These are phyloP conservation scores for Dicyrtomina minuta DNA, from an alignment of 2,888 invertebrate genomes.

Conservation along the genomic window DNA sequence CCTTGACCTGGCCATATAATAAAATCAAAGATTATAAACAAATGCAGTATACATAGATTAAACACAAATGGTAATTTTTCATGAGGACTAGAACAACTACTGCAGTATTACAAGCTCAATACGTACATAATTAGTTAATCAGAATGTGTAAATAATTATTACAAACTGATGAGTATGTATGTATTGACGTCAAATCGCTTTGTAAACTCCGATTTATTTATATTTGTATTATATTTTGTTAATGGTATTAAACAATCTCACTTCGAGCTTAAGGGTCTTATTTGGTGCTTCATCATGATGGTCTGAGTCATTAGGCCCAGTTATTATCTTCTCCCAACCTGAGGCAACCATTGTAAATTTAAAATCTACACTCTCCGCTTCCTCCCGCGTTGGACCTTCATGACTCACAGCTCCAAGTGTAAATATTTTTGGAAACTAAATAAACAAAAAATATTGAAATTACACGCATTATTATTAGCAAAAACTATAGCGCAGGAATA, in stretches of 20 bases:
- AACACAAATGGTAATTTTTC: too few species aligned
- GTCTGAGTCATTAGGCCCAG: constrained; percentile 62
- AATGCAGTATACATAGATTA: too few species aligned
- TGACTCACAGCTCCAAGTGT: constrained; percentile 67
- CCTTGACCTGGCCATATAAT: constrained; percentile 60
- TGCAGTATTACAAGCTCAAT: too few species aligned
- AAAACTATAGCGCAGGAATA: too few species aligned
- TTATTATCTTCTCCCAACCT: constrained; percentile 73
- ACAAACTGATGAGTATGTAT: too few species aligned
- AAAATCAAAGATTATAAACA: constrained; percentile 12
- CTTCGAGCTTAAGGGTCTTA: constrained; percentile 57
- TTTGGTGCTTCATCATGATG: constrained; percentile 65
- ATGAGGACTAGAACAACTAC: too few species aligned
- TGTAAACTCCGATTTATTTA: too few species aligned
- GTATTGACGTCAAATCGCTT: too few species aligned
- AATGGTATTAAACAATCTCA: too few species aligned
- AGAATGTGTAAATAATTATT: too few species aligned
- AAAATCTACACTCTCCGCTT: constrained; percentile 66
- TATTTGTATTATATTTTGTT: too few species aligned
- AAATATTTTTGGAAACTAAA: constrained; percentile 68
- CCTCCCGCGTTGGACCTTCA: constrained; percentile 63
- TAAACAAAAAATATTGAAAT: constrained; percentile 26
- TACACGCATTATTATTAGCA: too few species aligned
- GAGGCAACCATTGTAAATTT: constrained; percentile 56
- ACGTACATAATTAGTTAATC: neutral